These are phyloP conservation scores for Tryphoninae sp. DNA, from an alignment of 2,888 invertebrate genomes.

Conservation along the genomic window DNA sequence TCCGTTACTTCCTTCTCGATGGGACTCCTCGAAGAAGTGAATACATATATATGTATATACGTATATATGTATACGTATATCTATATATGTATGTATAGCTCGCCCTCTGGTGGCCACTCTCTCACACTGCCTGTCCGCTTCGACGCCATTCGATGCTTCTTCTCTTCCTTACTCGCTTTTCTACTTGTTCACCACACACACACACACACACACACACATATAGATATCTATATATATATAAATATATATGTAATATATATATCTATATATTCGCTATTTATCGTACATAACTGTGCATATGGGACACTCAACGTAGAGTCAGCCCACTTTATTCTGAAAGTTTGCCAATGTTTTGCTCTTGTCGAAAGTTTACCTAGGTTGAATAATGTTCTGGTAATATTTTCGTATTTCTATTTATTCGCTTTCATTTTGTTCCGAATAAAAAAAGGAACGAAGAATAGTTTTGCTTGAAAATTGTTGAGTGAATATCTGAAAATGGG, in stretches of 20 bases:
- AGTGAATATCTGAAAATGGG: no score
- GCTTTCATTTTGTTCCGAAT: no score
- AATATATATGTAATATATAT: constrained; percentile 6
- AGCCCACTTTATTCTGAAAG: no score
- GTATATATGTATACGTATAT: constrained; percentile 8
- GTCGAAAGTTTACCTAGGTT: no score
- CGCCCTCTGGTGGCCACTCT: constrained; percentile 15
- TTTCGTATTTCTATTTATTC: no score
- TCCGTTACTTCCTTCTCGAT: constrained; percentile 80
- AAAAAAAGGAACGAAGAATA: no score
- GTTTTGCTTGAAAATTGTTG: no score
- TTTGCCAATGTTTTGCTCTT: no score
- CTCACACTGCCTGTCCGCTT: constrained; percentile 10
- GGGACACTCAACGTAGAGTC: no score
- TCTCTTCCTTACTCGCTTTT: constrained; percentile 2
- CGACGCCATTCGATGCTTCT: constrained; percentile 19
- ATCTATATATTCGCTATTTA: no score
- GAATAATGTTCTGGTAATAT: no score
- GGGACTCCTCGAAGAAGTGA: constrained; percentile 71
- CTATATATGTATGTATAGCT: background rate
- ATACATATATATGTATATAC: constrained; percentile 16
- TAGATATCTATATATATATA: background rate
- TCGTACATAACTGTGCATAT: no score
- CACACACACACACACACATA: background rate
- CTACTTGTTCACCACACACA: background rate